These are phyloP conservation scores for Amphibalanus amphitrite DNA, from an alignment of 1,140 invertebrate species.

Conservation along the genomic window DNA sequence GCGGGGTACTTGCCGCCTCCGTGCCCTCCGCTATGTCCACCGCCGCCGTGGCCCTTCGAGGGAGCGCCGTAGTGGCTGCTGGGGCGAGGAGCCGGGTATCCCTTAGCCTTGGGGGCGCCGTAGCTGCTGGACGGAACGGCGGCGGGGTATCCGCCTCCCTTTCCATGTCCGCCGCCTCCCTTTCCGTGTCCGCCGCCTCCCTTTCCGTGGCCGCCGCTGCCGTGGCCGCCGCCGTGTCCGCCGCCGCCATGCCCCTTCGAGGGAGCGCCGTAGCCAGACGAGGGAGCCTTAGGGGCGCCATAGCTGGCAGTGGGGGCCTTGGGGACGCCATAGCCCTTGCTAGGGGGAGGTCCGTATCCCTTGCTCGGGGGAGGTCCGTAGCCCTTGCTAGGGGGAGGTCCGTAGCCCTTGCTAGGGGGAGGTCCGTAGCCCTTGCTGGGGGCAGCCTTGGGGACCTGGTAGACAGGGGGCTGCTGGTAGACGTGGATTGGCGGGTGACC, in stretches of 20 bases:
- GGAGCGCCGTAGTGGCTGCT: constrained; percentile 2
- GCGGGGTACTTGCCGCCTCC: background rate
- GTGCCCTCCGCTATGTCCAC: too few species aligned
- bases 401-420: constrained; percentile 9
- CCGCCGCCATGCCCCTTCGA: constrained; percentile 6
- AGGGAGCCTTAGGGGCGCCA: background rate
- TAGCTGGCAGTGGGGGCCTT: constrained; percentile 9
- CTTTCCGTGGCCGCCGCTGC: background rate
- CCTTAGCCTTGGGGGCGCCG: background rate
- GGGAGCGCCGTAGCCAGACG: constrained; percentile 7
- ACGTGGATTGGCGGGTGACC: constrained; percentile 29
- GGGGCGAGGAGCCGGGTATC: background rate
- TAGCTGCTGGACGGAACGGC: background rate
- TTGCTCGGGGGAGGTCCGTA: constrained; percentile 16
- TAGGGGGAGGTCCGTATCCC: constrained; percentile 8
- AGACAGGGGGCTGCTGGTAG: constrained; percentile 24
- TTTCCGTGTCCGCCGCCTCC: background rate
- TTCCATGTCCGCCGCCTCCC: background rate
- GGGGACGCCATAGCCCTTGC: constrained; percentile 9
- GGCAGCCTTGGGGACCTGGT: constrained; percentile 17
- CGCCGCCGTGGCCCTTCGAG: background rate
- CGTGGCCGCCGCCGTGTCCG: too few species aligned
- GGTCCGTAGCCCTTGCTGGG: constrained; percentile 15
- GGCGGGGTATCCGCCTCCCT: background rate
- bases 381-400: constrained; percentile 12